Conservation (phyloP, 2,888 invertebrate genomes). For the Dynastes maya region DNA sequence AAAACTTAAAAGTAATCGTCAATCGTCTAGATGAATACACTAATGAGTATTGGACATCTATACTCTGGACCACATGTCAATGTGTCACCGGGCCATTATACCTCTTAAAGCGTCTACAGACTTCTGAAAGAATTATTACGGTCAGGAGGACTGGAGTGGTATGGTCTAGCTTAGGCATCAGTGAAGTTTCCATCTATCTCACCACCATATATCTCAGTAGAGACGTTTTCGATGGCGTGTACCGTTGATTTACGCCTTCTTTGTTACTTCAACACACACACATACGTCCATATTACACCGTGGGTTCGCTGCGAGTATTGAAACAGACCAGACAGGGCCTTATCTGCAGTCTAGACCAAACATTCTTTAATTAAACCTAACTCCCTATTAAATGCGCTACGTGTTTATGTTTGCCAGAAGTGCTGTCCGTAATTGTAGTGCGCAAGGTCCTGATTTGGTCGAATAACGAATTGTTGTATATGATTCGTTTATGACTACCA, state of each 20-base stretch:
- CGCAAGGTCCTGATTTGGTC: not conserved
- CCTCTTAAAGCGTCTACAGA: slow-evolving; percentile 63
- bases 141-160: slow-evolving; percentile 59
- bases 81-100: slow-evolving; percentile 64
- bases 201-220: slow-evolving; percentile 62
- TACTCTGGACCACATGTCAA: slow-evolving; percentile 58
- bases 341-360: slow-evolving; percentile 61
- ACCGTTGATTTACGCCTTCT: slow-evolving; percentile 64
- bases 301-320: slow-evolving; percentile 50
- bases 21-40: slow-evolving; percentile 37
- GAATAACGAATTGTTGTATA: not conserved
- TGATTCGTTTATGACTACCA: no score
- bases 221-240: slow-evolving; percentile 62
- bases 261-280: slow-evolving; percentile 63
- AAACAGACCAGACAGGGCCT: slow-evolving; percentile 58
- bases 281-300: slow-evolving; percentile 49
- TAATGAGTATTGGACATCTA: slow-evolving; percentile 55
- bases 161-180: slow-evolving; percentile 39
- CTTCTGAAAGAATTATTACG: slow-evolving; percentile 63
- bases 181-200: slow-evolving; percentile 61
- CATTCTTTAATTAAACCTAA: slow-evolving; percentile 63
- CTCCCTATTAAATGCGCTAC: slow-evolving; percentile 59
- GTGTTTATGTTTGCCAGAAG: slow-evolving; percentile 58
- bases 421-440: slow-evolving; percentile 49
- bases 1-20: slow-evolving; percentile 19